phyloP scores from a whole-genome alignment of 2,797 vertebrate genomes.

The Amblyraja radiata region DNA sequence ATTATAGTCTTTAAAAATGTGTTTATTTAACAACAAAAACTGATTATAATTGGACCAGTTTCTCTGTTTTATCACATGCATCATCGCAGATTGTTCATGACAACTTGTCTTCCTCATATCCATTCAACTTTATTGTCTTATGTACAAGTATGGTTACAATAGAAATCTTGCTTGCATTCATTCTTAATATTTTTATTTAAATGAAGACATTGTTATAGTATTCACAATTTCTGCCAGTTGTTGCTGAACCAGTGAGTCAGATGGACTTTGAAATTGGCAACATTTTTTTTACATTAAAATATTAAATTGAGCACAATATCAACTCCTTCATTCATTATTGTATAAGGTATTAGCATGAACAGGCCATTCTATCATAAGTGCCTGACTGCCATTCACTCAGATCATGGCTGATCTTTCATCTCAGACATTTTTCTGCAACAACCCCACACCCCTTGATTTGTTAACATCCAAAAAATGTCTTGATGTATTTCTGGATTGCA shows the following conservation, averaged over 20 bases:
- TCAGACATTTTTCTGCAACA: no score
- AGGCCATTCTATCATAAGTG: no score
- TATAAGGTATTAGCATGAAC: no score
- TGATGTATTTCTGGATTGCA: no score
- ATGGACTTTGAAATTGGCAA: not conserved
- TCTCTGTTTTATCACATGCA: not conserved
- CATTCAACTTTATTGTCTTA: no score
- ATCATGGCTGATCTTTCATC: no score
- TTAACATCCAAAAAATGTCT: no score
- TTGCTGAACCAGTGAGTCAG: not conserved
- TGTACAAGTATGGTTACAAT: no score
- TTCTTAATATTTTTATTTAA: not conserved
- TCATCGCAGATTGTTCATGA: not conserved
- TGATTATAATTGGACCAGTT: not conserved
- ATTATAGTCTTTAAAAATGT: not conserved
- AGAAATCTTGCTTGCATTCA: not conserved
- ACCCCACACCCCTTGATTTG: no score
- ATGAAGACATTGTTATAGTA: not conserved
- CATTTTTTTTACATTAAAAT: not conserved
- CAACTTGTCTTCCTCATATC: not conserved
- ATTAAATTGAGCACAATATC: not conserved
- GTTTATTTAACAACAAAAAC: no score
- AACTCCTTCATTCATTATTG: not conserved
- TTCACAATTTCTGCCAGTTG: not conserved
- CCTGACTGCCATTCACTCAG: no score